Conservation (phyloP, 2,113 vertebrate species). For the Coracopsis vasa region DNA sequence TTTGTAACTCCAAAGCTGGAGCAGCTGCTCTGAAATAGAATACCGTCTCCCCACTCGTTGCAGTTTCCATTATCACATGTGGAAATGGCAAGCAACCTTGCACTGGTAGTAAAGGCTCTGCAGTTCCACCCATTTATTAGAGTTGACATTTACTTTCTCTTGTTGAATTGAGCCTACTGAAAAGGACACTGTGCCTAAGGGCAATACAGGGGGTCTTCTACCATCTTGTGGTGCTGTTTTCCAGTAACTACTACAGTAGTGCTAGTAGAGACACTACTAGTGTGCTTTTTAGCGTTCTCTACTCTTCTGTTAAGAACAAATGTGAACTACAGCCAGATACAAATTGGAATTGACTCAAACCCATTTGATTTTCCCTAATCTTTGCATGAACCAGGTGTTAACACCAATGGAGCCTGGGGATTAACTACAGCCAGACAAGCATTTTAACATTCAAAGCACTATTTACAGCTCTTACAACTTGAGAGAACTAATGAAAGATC, state of each 20-base stretch:
- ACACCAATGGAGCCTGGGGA: not conserved
- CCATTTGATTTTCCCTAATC: not conserved
- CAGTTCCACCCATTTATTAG: not conserved
- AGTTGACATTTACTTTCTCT: not conserved
- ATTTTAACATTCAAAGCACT: not conserved
- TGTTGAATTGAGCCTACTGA: not conserved
- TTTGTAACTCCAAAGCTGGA: not conserved
- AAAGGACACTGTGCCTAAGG: not conserved
- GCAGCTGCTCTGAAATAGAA: not conserved
- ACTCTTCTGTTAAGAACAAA: not conserved
- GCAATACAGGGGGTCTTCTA: not conserved
- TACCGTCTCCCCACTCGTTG: not conserved
- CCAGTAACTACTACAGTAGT: not conserved
- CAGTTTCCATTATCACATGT: not conserved
- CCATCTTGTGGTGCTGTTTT: not conserved
- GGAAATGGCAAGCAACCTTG: not conserved
- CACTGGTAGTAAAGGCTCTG: not conserved
- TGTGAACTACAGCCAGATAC: not conserved
- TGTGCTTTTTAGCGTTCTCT: not conserved
- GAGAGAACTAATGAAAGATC: not conserved
- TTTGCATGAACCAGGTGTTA: not conserved
- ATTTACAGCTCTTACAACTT: not conserved
- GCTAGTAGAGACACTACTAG: not conserved
- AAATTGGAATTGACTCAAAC: not conserved
- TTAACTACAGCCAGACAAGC: not conserved